Conservation (phyloP, 2,888 invertebrate species). For the Hofmannophila pseudospretella region DNA sequence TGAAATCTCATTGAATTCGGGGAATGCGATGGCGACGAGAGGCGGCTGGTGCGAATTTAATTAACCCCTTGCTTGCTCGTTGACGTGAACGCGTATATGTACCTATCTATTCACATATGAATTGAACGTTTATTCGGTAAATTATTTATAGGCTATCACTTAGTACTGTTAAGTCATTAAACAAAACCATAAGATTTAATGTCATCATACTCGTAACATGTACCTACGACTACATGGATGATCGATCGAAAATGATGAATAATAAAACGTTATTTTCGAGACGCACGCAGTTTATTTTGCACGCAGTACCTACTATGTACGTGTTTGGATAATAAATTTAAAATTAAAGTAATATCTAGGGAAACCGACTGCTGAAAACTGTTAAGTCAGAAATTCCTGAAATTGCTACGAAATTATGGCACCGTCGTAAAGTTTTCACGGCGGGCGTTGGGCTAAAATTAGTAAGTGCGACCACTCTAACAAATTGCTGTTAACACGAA, state of each 20-base stretch:
- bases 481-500: conserved; percentile 67
- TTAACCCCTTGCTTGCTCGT: conserved; percentile 72
- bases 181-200: no score
- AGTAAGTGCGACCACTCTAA: conserved; percentile 63
- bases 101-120: conserved; percentile 4
- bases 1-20: conserved; percentile 76
- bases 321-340: conserved; percentile 20
- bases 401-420: conserved; percentile 70
- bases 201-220: not conserved
- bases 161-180: no score
- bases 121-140: not conserved
- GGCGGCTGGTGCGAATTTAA: conserved; percentile 75
- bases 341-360: conserved; percentile 48
- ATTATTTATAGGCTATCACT: no score
- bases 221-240: not conserved
- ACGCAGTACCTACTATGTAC: no score
- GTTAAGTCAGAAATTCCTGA: conserved; percentile 67
- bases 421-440: conserved; percentile 67
- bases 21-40: conserved; percentile 70
- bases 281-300: no score
- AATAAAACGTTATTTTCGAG: no score
- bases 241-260: no score
- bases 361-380: conserved; percentile 56
- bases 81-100: conserved; percentile 44
- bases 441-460: conserved; percentile 63